Base-by-base conservation (phyloP, 2,113 vertebrate species). In the Ammodytes marinus region DNA sequence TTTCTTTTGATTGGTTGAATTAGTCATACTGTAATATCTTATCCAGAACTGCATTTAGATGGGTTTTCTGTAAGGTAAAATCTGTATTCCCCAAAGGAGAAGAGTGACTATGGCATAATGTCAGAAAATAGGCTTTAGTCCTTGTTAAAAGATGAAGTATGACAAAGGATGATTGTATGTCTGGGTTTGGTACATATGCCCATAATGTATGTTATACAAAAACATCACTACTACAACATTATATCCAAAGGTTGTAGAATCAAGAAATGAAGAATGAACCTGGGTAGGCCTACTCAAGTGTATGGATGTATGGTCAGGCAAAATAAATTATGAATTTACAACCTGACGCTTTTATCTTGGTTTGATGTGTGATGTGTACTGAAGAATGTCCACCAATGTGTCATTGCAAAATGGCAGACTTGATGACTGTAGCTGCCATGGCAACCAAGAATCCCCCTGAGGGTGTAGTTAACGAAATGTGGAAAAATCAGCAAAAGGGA, bases 11-110 rank as follows among this genome's bases (percentile, higher is more conserved):
- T 82, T 87, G 14, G 69, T 47, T 58, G 65, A 79, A 73, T 79
- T 72, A 61, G 79, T 65, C 57, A 43, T 27, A 12, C 57, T 37
- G 19, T 89, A 87, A 92, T 89, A 87, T 87, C 79, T 90, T 89
- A 83, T 86, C 87, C 88, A 88, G 90, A 84, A 60, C 60, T 42
- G 71, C 50, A 74, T 77, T 83, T 71, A 68, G 27, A 86, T 68
- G 49, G 40, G 42, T 60, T 57, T 71, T 82, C 60, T 76, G 79
- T 53, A 27, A 46, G 52, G 27, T 64, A 57, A 63, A 49, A 54
- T 74, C n/a, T 42, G 45, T 77, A 14, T 79, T 63, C 60, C 39
- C 67, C 59, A 27, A 37, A 11, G 13, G 59, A 68, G 4, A n/a
- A 71, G 37, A 27, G 27, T 27, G 45, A 58, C 53, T 46, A 68